A percentile compares a stretch with the other conserved stretches of the same genome.
These are phyloP conservation scores for Diloba caeruleocephala DNA, from an alignment of 2,888 invertebrate species.

Conservation along the genomic window DNA sequence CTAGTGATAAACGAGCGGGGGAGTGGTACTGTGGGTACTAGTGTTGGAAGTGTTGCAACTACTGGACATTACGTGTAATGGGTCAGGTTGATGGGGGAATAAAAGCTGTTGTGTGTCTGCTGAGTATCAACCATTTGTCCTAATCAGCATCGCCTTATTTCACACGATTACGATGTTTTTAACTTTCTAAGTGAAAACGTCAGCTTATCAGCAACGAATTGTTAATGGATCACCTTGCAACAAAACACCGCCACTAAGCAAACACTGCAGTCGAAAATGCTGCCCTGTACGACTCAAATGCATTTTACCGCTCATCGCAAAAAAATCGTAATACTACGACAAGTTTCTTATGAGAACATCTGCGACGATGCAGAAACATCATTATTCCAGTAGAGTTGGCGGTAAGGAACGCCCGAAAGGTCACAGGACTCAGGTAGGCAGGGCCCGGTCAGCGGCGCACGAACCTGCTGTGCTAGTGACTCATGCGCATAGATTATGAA, in stretches of 20 bases:
- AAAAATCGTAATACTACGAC: too few relatives aligned
- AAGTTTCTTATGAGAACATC: too few relatives aligned
- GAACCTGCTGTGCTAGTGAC: constrained; percentile 52
- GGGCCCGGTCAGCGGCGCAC: neutral
- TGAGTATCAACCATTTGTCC: neutral
- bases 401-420: constrained; percentile 34
- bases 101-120: neutral
- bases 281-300: too few relatives aligned
- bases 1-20: constrained; percentile 21
- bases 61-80: constrained; percentile 6
- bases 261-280: too few relatives aligned
- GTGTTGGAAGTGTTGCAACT: constrained; percentile 10
- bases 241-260: too few relatives aligned
- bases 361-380: neutral
- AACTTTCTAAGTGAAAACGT: too few relatives aligned
- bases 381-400: constrained; percentile 11
- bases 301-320: too few relatives aligned
- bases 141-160: neutral
- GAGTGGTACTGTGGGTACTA: constrained; percentile 8
- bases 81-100: constrained; percentile 14
- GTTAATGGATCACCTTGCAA: too few relatives aligned
- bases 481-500: constrained; percentile 29
- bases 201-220: too few relatives aligned
- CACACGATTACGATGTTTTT: too few relatives aligned
- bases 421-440: constrained; percentile 44